A percentile compares a stretch with the other conserved stretches of the same genome.
phyloP scores from a whole-genome alignment of 2,797 vertebrate species.

The Sphenopsis melanotis region DNA sequence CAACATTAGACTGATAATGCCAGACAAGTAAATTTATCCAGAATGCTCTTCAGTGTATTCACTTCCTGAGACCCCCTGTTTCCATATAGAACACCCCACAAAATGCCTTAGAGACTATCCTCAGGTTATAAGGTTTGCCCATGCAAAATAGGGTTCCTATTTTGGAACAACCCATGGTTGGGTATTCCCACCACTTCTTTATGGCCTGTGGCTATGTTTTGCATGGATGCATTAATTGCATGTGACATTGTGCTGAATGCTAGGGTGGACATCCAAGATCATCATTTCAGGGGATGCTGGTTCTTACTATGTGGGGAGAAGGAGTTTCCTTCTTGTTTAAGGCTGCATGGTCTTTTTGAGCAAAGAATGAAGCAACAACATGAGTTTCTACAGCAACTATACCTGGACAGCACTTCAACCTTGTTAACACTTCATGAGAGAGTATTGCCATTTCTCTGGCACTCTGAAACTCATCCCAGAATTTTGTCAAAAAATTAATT shows the following conservation, averaged over 20 bases:
- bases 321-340: neutral
- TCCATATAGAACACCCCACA: neutral
- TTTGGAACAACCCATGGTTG: neutral
- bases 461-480: neutral
- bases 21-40: neutral
- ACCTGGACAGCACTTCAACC: neutral
- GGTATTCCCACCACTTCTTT: neutral
- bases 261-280: neutral
- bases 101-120: neutral
- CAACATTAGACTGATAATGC: neutral
- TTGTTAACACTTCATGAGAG: neutral
- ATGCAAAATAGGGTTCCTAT: neutral
- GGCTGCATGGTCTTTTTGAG: neutral
- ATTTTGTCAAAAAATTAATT: too few species aligned
- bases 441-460: neutral
- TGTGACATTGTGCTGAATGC: neutral
- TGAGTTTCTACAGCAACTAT: neutral
- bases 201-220: neutral
- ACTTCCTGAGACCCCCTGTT: neutral
- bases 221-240: neutral
- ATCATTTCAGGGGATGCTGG: neutral
- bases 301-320: neutral
- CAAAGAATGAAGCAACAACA: neutral
- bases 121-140: neutral
- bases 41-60: neutral